These are phyloP conservation scores for Rhagium mordax DNA, from an alignment of 2,888 invertebrate genomes.

Conservation along the genomic window DNA sequence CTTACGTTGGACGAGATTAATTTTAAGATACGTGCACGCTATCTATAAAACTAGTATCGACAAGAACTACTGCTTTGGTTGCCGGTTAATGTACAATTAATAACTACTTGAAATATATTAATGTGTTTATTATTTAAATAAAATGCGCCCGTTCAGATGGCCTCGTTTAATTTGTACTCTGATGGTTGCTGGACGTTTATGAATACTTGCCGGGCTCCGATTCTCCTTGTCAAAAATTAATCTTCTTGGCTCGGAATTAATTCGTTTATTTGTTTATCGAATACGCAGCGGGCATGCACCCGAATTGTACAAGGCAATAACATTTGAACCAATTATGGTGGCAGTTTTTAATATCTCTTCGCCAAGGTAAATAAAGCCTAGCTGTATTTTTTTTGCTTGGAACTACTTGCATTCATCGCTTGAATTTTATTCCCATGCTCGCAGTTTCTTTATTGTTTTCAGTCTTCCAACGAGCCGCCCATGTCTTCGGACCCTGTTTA, in stretches of 20 bases:
- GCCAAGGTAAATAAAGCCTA: too few species aligned
- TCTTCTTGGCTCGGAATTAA: background rate
- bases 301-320: background rate
- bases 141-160: background rate
- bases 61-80: conserved; percentile 8
- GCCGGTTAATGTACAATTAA: conserved; percentile 13
- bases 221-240: background rate
- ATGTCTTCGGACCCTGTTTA: conserved; percentile 35
- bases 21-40: conserved; percentile 8
- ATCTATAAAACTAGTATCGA: conserved; percentile 4
- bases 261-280: background rate
- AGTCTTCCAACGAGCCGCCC: conserved; percentile 4
- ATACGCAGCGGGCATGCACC: background rate
- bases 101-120: conserved; percentile 11
- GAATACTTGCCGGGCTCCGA: background rate
- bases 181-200: background rate
- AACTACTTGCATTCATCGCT: background rate
- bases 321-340: background rate
- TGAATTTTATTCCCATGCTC: background rate
- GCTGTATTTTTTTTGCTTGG: too few species aligned
- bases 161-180: background rate
- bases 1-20: conserved; percentile 20
- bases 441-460: background rate
- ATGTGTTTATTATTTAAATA: conserved; percentile 20
- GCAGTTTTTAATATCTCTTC: too few species aligned